Conservation (phyloP, 1,140 invertebrate genomes). For the Calliopsis andreniformis region DNA sequence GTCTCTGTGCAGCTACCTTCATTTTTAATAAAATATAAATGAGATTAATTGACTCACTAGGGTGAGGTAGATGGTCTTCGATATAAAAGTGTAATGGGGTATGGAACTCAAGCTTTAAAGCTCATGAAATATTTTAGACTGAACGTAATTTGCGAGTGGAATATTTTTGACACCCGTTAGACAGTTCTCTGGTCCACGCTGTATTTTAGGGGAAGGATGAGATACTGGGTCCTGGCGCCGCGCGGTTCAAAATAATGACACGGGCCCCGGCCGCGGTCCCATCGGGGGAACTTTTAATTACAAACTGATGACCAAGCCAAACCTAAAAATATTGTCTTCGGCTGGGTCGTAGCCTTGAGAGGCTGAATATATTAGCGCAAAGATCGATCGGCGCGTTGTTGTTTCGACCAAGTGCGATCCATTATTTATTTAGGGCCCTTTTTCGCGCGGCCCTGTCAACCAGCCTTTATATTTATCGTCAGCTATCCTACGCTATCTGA, state of each 20-base stretch:
- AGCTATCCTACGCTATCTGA: neutral
- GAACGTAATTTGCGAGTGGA: no score
- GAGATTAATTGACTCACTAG: no score
- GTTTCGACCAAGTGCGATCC: conserved; percentile 36
- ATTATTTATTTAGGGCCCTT: conserved; percentile 54
- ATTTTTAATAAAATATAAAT: no score
- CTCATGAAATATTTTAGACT: no score
- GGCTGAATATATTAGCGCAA: conserved; percentile 63
- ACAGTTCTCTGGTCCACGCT: conserved; percentile 62
- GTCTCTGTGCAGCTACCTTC: no score
- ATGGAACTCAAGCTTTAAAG: no score
- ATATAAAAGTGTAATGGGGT: no score
- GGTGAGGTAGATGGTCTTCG: no score
- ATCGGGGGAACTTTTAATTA: conserved; percentile 80
- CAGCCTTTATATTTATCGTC: conserved; percentile 24
- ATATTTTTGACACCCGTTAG: conserved; percentile 70
- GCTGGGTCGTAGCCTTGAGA: conserved; percentile 61
- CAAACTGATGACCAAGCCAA: conserved; percentile 80
- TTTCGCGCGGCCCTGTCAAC: conserved; percentile 25
- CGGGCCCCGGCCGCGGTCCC: conserved; percentile 67
- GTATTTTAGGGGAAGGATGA: conserved; percentile 76
- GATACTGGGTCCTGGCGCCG: conserved; percentile 79
- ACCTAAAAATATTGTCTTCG: conserved; percentile 80
- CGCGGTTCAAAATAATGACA: conserved; percentile 80
- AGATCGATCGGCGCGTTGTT: conserved; percentile 62